Evolutionary conservation across 2,797 vertebrate genomes (phyloP).

Genomic region (Furcifer pardalis): DNA sequence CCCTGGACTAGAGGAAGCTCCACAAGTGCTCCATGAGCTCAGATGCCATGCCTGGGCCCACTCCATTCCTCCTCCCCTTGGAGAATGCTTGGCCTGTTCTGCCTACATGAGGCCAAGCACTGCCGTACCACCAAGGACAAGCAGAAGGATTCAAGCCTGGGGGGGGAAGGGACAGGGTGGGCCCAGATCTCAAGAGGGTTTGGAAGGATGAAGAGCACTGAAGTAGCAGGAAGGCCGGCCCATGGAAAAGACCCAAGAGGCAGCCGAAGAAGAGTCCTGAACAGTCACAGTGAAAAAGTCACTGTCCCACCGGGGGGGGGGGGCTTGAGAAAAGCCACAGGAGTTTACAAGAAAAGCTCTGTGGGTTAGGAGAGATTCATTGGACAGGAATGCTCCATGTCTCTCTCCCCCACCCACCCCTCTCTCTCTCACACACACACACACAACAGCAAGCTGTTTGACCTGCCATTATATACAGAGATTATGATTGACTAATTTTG

Average conservation of each 20-base stretch:
- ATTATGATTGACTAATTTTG: background rate
- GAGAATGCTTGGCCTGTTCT: background rate
- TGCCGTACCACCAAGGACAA: conserved; percentile 23
- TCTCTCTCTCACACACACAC: too few species aligned
- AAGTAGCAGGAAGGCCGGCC: conserved; percentile 13
- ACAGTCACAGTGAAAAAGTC: background rate
- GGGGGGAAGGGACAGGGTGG: conserved; percentile 40
- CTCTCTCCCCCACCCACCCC: too few species aligned
- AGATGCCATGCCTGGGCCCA: background rate
- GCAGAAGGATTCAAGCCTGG: conserved; percentile 44
- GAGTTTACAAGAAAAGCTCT: conserved; percentile 49
- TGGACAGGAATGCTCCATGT: conserved; percentile 68
- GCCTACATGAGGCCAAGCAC: conserved; percentile 30
- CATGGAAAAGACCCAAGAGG: background rate
- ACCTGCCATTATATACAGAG: background rate
- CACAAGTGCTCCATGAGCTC: background rate
- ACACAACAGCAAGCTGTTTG: background rate
- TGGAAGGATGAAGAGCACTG: conserved; percentile 17
- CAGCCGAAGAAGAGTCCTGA: background rate
- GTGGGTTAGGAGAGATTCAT: conserved; percentile 70
- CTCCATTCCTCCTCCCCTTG: background rate
- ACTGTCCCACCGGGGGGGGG: conserved; percentile 49
- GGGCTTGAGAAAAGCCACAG: conserved; percentile 51
- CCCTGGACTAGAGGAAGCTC: background rate
- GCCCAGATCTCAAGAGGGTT: conserved; percentile 50